These are phyloP conservation scores for Nomada fucata DNA, from an alignment of 2,888 invertebrate genomes.

Conservation along the genomic window DNA sequence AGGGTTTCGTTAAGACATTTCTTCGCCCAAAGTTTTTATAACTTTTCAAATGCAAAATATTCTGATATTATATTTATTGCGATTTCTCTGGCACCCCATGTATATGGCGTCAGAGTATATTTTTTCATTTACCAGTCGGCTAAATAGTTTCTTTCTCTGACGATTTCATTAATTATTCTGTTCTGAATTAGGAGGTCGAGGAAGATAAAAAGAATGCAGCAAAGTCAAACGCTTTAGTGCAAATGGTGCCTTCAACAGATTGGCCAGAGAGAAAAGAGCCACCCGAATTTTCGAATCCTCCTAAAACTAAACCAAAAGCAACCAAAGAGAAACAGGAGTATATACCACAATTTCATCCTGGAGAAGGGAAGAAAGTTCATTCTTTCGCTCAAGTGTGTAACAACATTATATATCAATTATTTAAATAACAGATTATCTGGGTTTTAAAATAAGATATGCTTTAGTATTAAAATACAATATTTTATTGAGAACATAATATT, in stretches of 20 bases:
- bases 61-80: not conserved
- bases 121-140: too few species aligned
- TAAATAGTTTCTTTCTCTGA: not conserved
- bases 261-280: slow-evolving; percentile 84
- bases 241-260: slow-evolving; percentile 82
- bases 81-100: too few species aligned
- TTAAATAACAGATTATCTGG: not conserved
- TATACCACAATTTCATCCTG: slow-evolving; percentile 70
- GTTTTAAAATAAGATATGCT: not conserved
- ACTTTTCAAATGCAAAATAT: not conserved
- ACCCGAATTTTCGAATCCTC: slow-evolving; percentile 77
- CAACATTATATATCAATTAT: not conserved
- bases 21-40: too few species aligned
- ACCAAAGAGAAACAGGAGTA: slow-evolving; percentile 69
- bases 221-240: slow-evolving; percentile 82
- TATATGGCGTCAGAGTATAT: too few species aligned
- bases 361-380: slow-evolving; percentile 77
- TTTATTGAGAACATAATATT: slow-evolving; percentile 19
- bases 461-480: not conserved
- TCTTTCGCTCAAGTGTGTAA: slow-evolving; percentile 76
- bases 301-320: slow-evolving; percentile 69
- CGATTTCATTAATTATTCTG: not conserved
- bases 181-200: slow-evolving; percentile 81
- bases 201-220: slow-evolving; percentile 84
- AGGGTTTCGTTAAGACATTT: too few species aligned